Evolutionary conservation across 2,797 vertebrate genomes (phyloP).

Genomic region (Morelia viridis): DNA sequence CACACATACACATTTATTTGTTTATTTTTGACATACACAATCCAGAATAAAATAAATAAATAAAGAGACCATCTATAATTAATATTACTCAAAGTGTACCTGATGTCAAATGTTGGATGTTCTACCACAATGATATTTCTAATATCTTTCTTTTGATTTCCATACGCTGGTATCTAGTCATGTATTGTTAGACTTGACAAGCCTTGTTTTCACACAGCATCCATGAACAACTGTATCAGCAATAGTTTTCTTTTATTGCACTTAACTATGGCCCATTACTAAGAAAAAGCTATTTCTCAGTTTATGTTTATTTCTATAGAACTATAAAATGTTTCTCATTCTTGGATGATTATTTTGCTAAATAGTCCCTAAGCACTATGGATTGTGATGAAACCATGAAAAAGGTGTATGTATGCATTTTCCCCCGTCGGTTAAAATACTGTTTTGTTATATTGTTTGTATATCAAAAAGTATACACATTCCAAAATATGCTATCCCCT

Average conservation of each 20-base stretch:
- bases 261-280: constrained; percentile 28
- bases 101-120: constrained; percentile 25
- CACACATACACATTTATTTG: no score
- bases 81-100: constrained; percentile 16
- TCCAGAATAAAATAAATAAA: not conserved
- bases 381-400: constrained; percentile 16
- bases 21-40: not conserved
- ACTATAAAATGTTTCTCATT: constrained; percentile 35
- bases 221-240: constrained; percentile 31
- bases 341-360: constrained; percentile 9
- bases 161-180: constrained; percentile 12
- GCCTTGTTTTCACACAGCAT: constrained; percentile 28
- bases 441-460: constrained; percentile 34
- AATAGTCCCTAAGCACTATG: constrained; percentile 33
- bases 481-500: not conserved
- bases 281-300: constrained; percentile 17
- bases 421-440: not conserved
- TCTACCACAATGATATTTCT: constrained; percentile 19
- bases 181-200: constrained; percentile 22
- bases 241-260: constrained; percentile 11
- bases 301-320: constrained; percentile 37
- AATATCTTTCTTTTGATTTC: not conserved
- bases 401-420: not conserved
- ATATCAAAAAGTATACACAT: not conserved
- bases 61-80: not conserved